Base-by-base conservation (phyloP, 2,113 vertebrate genomes). In the Prolemur simus region DNA sequence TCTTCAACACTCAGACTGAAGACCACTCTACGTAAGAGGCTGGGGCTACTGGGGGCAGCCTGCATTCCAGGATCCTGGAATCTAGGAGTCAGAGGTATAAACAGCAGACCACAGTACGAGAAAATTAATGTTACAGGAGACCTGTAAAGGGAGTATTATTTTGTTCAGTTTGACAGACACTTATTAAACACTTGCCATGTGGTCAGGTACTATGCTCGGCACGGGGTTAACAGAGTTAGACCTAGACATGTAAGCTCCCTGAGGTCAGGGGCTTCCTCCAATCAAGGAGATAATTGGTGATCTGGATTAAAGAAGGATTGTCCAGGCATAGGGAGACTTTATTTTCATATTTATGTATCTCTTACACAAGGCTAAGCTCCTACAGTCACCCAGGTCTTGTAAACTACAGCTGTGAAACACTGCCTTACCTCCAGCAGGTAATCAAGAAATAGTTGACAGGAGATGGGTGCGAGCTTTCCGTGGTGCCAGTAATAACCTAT, bases 201-300 rank as follows among this genome's bases (percentile, higher is more conserved):
- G 76, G n/a, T 3, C 39, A 29, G 76, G 34, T 5, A 3, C 21
- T 37, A 39, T 20, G n/a, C 3, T 13, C 2, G 14, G 56, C 14
- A 3, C 63, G 0, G 42, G 64, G 14, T 54, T 9, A 68, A 49
- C 15, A 42, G n/a, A 25, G 73, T 34, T 34, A 81, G 66, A 64
- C 3, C 13, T 5, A 5, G 45, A 15, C 47, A 15, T 0, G 4
- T 20, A 37, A 20, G 78, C 15, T 0, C 58, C 27, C 7, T 3
- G 39, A 5, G 23, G 63, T 20, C 39, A 45, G 32, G 27, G 60
- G 54, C 76, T 34, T 54, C 25, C 54, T 15, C 18, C 4, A 37
- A 10, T 2, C n/a, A 32, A 68, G 20, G 25, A 49, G 32, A 17
- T 1, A 9, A 23, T 10, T 14, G 45, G 39, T 39, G 45, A 20